Conservation (phyloP, 2,113 vertebrate species). For the Chloebia gouldiae region DNA sequence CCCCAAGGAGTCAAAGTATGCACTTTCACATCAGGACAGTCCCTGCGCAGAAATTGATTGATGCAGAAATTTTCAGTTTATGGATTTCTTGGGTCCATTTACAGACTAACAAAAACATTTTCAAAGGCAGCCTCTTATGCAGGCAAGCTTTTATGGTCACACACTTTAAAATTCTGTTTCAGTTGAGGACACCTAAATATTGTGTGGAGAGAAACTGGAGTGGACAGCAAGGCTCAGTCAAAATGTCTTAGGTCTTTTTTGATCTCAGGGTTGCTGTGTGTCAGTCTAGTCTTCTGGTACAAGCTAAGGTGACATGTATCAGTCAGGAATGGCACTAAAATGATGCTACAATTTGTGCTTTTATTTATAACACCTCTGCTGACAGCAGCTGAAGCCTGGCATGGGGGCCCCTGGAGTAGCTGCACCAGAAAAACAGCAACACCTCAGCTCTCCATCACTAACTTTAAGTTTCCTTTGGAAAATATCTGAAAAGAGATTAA, state of each 20-base stretch:
- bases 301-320: background rate
- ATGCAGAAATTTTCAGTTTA: background rate
- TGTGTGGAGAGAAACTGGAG: background rate
- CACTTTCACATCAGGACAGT: background rate
- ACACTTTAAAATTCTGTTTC: background rate
- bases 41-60: background rate
- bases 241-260: background rate
- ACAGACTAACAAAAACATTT: background rate
- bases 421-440: background rate
- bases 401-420: background rate
- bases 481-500: background rate
- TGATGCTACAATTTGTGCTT: background rate
- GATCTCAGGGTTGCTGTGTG: background rate
- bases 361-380: background rate
- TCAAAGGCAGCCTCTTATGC: background rate
- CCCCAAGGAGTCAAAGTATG: background rate
- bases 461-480: background rate
- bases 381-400: background rate
- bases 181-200: background rate
- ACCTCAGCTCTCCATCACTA: background rate
- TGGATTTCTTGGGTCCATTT: background rate
- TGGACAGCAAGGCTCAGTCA: background rate
- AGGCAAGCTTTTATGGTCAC: background rate
- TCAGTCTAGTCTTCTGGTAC: background rate
- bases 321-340: background rate